Evolutionary conservation across 2,797 vertebrate genomes (phyloP), one percentile per base, ranked within the genome.

Genomic region (Ctenopoma multispine): DNA sequence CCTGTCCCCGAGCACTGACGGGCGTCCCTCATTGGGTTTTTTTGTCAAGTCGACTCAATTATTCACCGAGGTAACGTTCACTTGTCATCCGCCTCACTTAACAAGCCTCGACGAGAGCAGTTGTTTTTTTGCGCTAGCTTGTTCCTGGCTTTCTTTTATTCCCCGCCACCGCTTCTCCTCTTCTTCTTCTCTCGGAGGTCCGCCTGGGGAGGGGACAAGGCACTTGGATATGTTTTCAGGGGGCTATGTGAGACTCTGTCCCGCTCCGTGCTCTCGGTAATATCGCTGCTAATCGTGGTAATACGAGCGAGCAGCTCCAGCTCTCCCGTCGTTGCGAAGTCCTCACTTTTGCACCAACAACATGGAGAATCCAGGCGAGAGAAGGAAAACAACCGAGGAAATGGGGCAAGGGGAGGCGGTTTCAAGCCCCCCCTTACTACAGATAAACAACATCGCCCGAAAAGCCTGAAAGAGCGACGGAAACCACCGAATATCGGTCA

Each of bases 351-450:
- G 91, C 92, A 90, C 62, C 90, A 90, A 94, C 94, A 95, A 95
- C 95, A 95, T 95, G 95, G 94, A 95, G 95, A 94, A 92, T 95
- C 94, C 94, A 92, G 92, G 91, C 92, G 91, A 90, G 84, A 90
- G 92, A 82, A 94, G 93, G 91, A 95, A 95, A 95, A 95, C 95
- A 95, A 95, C 85, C 93, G 90, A 94, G 92, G 93, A 95, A 95
- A 94, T 94, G 93, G 94, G 93, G 93, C 93, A 94, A 86, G 87
- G 77, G 79, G 38, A 69, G 86, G 6, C 93, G 93, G 94, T 95
- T 95, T 95, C 94, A 95, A 95, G 94, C 77, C 88, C 76, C 93
- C 94, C 95, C 85, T 94, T 95, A 95, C 95, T 95, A 95, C 94
- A 92, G 87, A 94, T 94, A 94, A 95, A 95, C 95, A 95, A 94